Conservation (phyloP, 64 coral and sea anemone species). For the Orbicella faveolata region DNA sequence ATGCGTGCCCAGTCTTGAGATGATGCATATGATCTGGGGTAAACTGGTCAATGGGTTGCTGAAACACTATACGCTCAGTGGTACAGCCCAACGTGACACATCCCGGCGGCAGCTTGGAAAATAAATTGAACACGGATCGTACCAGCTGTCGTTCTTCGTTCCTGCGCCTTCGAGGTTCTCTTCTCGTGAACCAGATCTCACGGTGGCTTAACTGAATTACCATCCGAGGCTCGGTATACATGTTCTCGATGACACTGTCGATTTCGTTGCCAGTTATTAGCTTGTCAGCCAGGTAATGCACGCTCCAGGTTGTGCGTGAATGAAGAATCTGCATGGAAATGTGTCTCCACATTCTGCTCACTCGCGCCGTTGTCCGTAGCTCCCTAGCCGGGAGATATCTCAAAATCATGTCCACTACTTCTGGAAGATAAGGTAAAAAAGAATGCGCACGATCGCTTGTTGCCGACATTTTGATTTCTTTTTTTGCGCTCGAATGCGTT, state of each 20-base stretch:
- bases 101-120: slow-evolving; percentile 51
- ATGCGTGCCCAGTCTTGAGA: slow-evolving; percentile 49
- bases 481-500: neutral
- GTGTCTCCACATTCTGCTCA: slow-evolving; percentile 68
- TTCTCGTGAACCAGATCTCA: slow-evolving; percentile 70
- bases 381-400: slow-evolving; percentile 70
- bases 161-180: slow-evolving; percentile 57
- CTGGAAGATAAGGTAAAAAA: slow-evolving; percentile 69
- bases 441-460: neutral
- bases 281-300: slow-evolving; percentile 66
- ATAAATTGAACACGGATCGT: slow-evolving; percentile 61
- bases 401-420: slow-evolving; percentile 79
- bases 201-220: slow-evolving; percentile 75
- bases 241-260: slow-evolving; percentile 57
- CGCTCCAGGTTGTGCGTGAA: slow-evolving; percentile 59
- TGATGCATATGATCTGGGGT: slow-evolving; percentile 15
- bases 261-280: slow-evolving; percentile 57
- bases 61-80: slow-evolving; percentile 61
- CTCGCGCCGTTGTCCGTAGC: slow-evolving; percentile 69
- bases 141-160: slow-evolving; percentile 73
- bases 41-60: slow-evolving; percentile 21
- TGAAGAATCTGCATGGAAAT: slow-evolving; percentile 65
- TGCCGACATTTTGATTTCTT: neutral
- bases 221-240: slow-evolving; percentile 33
- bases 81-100: slow-evolving; percentile 73